Evolutionary conservation across 2,888 invertebrate species (phyloP).

Genomic region (Noctuana brunneofusca): DNA sequence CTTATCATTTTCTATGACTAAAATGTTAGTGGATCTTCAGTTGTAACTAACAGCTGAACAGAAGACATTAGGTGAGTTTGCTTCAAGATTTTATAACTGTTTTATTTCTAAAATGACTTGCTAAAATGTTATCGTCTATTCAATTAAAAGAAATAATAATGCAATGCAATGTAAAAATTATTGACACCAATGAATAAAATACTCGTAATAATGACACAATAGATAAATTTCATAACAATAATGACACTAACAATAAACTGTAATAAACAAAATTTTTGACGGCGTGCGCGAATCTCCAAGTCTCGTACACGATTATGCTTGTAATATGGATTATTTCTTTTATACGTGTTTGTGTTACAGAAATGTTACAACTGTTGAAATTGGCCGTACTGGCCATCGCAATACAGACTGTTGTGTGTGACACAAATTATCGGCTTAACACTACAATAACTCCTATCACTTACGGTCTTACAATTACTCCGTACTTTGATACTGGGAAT

Average conservation of each 20-base stretch:
- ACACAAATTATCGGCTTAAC: slow-evolving; percentile 67
- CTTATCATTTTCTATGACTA: slow-evolving; percentile 4
- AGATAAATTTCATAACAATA: too few species aligned
- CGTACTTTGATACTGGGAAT: slow-evolving; percentile 73
- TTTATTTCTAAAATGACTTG: neutral
- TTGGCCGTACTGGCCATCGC: slow-evolving; percentile 49
- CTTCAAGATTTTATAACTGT: neutral
- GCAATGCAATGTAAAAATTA: too few species aligned
- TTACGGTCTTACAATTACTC: slow-evolving; percentile 80
- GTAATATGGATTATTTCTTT: neutral
- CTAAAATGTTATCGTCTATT: too few species aligned
- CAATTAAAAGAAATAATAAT: too few species aligned
- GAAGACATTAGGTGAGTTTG: neutral
- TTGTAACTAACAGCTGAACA: slow-evolving; percentile 6
- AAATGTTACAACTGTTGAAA: slow-evolving; percentile 51
- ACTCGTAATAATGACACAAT: too few species aligned
- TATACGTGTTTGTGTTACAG: slow-evolving; percentile 50
- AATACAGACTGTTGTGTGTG: slow-evolving; percentile 47
- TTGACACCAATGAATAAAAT: too few species aligned
- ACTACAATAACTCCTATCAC: slow-evolving; percentile 71
- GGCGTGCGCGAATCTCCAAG: too few species aligned
- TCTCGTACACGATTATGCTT: too few species aligned
- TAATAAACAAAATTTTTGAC: too few species aligned
- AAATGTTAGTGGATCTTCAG: slow-evolving; percentile 1
- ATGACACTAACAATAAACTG: too few species aligned